Conservation (phyloP, 1,140 invertebrate genomes). For the Bacillus rossius region DNA sequence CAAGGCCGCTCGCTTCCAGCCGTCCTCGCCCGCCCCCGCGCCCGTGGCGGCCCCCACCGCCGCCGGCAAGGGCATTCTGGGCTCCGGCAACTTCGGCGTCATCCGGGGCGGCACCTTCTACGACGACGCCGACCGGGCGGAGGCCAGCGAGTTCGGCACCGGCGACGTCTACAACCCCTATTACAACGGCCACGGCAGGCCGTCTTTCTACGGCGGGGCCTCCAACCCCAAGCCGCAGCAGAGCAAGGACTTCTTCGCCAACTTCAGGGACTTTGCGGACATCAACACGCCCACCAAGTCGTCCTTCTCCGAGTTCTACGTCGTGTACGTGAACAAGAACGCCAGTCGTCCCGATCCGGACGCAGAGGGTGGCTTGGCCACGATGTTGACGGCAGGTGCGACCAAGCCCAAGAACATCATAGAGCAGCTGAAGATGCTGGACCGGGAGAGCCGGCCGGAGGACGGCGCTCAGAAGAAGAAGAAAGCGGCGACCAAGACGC, state of each 20-base stretch:
- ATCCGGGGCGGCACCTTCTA: constrained; percentile 84
- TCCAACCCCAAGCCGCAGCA: constrained; percentile 50
- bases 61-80: constrained; percentile 49
- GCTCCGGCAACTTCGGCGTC: constrained; percentile 85
- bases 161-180: constrained; percentile 27
- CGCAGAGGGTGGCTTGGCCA: neutral
- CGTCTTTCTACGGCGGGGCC: constrained; percentile 48
- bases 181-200: constrained; percentile 42
- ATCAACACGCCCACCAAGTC: constrained; percentile 76
- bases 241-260: constrained; percentile 65
- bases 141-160: constrained; percentile 47
- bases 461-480: neutral
- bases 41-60: constrained; percentile 5
- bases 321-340: constrained; percentile 48
- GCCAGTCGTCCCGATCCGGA: neutral
- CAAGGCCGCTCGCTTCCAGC: neutral
- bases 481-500: constrained; percentile 38
- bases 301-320: constrained; percentile 73
- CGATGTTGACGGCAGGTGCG: neutral
- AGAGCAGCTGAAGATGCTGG: constrained; percentile 66
- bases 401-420: constrained; percentile 72
- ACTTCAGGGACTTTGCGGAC: constrained; percentile 84
- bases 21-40: neutral
- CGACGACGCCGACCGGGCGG: constrained; percentile 54
- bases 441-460: constrained; percentile 29